Percentiles rank a stretch among this genome's conserved stretches.
Evolutionary conservation across 2,113 vertebrate genomes (phyloP).

Genomic region (Corydoras maculifer): DNA sequence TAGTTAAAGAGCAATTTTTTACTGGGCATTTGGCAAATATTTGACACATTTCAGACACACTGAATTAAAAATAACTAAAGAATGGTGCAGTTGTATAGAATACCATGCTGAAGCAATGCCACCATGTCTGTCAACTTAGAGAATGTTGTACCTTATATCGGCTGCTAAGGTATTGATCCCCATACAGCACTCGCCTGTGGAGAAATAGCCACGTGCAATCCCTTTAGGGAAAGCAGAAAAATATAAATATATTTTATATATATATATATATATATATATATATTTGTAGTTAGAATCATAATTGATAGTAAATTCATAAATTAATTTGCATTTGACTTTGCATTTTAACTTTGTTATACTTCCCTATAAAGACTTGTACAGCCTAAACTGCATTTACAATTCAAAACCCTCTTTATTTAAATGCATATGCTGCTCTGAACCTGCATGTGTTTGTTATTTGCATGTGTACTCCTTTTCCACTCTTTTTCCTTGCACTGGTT

Average conservation of each 20-base stretch:
- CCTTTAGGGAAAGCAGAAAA: constrained; percentile 26
- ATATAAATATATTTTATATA: constrained; percentile 3
- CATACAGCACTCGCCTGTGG: constrained; percentile 56
- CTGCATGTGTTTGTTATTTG: constrained; percentile 32
- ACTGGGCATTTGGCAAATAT: no score
- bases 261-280: neutral
- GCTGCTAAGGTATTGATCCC: neutral
- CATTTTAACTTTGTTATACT: neutral
- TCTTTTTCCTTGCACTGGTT: neutral
- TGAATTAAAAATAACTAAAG: no score
- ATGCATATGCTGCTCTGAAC: constrained; percentile 9
- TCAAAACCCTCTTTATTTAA: constrained; percentile 21
- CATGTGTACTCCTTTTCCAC: constrained; percentile 11
- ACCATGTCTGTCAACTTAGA: no score
- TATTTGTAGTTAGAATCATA: neutral
- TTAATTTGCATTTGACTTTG: neutral
- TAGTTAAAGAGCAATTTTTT: no score
- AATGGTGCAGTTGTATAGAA: no score
- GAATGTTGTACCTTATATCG: constrained; percentile 49
- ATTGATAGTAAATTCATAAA: neutral
- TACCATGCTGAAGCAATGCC: no score
- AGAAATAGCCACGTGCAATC: constrained; percentile 53
- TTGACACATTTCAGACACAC: no score
- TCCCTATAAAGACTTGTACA: neutral
- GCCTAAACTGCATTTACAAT: constrained; percentile 2